phyloP scores from a whole-genome alignment of 2,797 vertebrate species.

The Eulemur coronatus region DNA sequence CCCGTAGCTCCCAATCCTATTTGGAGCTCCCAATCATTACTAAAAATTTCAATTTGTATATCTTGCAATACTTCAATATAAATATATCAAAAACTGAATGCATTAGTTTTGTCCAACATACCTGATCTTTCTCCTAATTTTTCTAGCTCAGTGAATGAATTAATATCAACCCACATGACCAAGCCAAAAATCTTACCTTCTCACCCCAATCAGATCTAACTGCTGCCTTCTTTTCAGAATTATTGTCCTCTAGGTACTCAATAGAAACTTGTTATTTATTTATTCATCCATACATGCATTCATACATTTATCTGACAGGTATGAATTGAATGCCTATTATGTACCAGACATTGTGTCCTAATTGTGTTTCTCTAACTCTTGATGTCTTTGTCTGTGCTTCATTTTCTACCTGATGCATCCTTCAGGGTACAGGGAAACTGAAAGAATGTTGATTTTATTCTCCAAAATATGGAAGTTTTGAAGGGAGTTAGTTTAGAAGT shows the following conservation, averaged over 20 bases:
- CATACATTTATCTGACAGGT: neutral
- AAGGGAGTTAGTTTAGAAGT: neutral
- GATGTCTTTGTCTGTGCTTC: neutral
- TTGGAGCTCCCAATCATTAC: neutral
- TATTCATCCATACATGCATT: neutral
- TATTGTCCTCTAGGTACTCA: neutral
- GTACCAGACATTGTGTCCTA: neutral
- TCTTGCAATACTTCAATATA: neutral
- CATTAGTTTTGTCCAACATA: neutral
- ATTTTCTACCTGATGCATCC: neutral
- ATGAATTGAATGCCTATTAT: neutral
- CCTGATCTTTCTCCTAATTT: neutral
- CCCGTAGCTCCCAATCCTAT: neutral
- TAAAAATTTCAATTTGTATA: neutral
- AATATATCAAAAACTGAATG: neutral
- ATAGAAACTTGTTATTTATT: neutral
- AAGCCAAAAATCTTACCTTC: neutral
- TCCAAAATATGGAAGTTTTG: neutral
- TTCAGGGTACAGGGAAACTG: neutral
- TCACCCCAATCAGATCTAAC: neutral
- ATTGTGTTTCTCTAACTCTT: neutral
- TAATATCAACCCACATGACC: neutral
- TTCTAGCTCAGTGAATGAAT: neutral
- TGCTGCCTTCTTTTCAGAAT: neutral
- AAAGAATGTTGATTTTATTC: neutral